These are phyloP conservation scores for Pycnonotus jocosus DNA, from an alignment of 2,113 vertebrate species.

Conservation along the genomic window DNA sequence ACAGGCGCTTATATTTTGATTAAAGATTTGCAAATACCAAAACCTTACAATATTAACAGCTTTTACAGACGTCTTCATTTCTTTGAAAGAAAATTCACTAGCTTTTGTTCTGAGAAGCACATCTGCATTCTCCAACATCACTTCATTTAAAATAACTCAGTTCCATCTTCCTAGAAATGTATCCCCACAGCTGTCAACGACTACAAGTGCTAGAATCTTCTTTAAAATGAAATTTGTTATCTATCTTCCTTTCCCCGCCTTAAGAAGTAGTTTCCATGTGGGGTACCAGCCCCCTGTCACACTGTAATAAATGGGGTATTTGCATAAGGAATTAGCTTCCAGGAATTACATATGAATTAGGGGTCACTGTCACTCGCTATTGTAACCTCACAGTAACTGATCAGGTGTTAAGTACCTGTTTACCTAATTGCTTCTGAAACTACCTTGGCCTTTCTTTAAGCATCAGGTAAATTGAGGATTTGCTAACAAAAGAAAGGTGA, in stretches of 20 bases:
- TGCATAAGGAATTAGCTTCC: slow-evolving; percentile 72
- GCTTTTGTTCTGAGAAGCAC: slow-evolving; percentile 38
- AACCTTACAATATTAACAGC: neutral
- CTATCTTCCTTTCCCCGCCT: neutral
- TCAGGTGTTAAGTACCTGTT: slow-evolving; percentile 73
- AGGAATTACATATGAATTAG: slow-evolving; percentile 71
- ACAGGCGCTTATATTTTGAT: neutral
- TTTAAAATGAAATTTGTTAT: neutral
- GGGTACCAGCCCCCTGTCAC: neutral
- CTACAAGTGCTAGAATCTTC: neutral
- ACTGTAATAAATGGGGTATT: slow-evolving; percentile 51
- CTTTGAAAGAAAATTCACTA: slow-evolving; percentile 31
- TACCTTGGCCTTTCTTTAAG: slow-evolving; percentile 42
- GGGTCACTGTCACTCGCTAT: slow-evolving; percentile 31
- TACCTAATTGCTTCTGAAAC: slow-evolving; percentile 73
- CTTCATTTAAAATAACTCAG: slow-evolving; percentile 13
- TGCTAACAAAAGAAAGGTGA: slow-evolving; percentile 49
- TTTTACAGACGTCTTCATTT: slow-evolving; percentile 45
- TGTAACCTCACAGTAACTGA: slow-evolving; percentile 58
- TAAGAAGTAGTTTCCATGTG: slow-evolving; percentile 10
- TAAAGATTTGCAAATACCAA: neutral
- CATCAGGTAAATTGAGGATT: slow-evolving; percentile 66
- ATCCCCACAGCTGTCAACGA: slow-evolving; percentile 6
- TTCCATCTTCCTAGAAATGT: neutral
- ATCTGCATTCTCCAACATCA: slow-evolving; percentile 39